These are phyloP conservation scores for Myocastor coypus DNA, from an alignment of 2,113 vertebrate species.

Conservation along the genomic window DNA sequence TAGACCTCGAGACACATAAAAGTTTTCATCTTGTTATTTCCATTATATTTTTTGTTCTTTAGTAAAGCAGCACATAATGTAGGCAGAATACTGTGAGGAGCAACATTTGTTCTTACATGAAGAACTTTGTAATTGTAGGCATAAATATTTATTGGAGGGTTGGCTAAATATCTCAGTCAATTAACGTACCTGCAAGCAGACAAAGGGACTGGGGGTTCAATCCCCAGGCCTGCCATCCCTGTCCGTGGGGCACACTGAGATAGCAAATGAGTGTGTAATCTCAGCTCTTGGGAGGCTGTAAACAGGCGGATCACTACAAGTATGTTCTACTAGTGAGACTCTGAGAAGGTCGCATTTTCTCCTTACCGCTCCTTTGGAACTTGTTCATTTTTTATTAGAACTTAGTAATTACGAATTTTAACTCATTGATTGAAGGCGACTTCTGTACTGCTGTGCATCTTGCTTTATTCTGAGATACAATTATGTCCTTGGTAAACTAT, in stretches of 20 bases:
- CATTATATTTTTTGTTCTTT: neutral
- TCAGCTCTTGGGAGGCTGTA: too few relatives aligned
- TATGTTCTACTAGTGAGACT: too few relatives aligned
- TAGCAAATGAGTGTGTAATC: too few relatives aligned
- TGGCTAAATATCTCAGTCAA: too few relatives aligned
- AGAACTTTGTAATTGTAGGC: neutral
- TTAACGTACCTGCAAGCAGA: too few relatives aligned
- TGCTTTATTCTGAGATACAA: neutral
- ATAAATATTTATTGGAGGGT: neutral
- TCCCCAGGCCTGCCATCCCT: too few relatives aligned
- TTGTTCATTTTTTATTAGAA: slow-evolving; percentile 52
- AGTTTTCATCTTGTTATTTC: slow-evolving; percentile 1
- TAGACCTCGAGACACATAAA: neutral
- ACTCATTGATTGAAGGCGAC: neutral
- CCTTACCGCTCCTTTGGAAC: neutral
- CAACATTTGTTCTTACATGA: neutral
- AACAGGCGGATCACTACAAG: too few relatives aligned
- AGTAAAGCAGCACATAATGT: slow-evolving; percentile 4
- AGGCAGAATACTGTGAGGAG: slow-evolving; percentile 14
- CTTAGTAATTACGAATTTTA: slow-evolving; percentile 35
- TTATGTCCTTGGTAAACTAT: neutral
- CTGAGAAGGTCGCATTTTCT: neutral
- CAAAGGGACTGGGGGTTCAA: too few relatives aligned
- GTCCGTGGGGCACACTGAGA: too few relatives aligned
- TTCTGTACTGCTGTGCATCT: neutral